Evolutionary conservation across 2,888 invertebrate genomes (phyloP).

Genomic region (Sycophila texana): DNA sequence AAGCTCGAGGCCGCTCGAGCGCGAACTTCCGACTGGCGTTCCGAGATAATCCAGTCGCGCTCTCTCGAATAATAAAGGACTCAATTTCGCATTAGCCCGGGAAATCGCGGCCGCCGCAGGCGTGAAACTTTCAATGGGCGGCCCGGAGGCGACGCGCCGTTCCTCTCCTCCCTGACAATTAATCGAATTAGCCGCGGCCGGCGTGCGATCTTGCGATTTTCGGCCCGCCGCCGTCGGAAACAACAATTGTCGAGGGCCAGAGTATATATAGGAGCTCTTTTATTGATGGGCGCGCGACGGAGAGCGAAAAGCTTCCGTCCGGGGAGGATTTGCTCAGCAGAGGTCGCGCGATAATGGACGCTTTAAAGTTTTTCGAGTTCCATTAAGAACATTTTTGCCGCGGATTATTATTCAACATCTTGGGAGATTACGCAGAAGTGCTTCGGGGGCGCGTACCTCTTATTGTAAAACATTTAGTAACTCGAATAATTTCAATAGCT

Average conservation of each 20-base stretch:
- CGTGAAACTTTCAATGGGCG: slow-evolving; percentile 54
- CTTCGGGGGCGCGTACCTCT: too few relatives aligned
- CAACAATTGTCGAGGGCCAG: slow-evolving; percentile 1
- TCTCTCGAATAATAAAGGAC: slow-evolving; percentile 55
- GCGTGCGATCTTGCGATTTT: slow-evolving; percentile 2
- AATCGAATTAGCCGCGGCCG: slow-evolving; percentile 59
- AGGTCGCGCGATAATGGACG: background rate
- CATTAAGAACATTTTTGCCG: background rate
- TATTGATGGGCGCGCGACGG: background rate
- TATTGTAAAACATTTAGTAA: too few relatives aligned
- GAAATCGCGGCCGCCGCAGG: slow-evolving; percentile 48
- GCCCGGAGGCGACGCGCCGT: background rate
- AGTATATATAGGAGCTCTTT: background rate
- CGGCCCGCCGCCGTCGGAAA: background rate
- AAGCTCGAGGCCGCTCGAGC: background rate
- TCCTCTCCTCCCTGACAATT: slow-evolving; percentile 57
- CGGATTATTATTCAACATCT: background rate
- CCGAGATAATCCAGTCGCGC: slow-evolving; percentile 43
- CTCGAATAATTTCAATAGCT: too few relatives aligned
- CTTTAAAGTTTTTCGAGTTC: background rate
- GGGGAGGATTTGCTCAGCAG: background rate
- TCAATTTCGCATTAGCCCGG: slow-evolving; percentile 52
- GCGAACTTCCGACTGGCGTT: slow-evolving; percentile 34
- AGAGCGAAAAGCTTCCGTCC: too few relatives aligned
- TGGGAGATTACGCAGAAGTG: too few relatives aligned